Base-by-base conservation (phyloP, 2,888 invertebrate genomes). In the Heteropelma amictum region DNA sequence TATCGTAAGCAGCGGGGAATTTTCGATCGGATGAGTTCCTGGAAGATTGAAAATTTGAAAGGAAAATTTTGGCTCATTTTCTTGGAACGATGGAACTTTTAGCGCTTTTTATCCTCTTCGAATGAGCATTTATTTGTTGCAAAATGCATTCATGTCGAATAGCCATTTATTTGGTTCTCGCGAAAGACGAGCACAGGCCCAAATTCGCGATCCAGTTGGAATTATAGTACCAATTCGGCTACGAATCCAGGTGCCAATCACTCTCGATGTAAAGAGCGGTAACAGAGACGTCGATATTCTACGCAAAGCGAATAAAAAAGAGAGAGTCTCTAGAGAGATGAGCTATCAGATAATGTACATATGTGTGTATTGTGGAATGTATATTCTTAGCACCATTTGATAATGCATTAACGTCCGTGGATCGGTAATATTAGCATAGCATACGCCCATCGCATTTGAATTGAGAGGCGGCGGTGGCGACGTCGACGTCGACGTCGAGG, bases 371-470 rank as follows among this genome's bases (percentile, higher is more conserved):
- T n/a, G 45, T 45, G 17, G 10, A 30, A 60, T 33, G 30, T 40
- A 64, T 26, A 40, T 51, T 49, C 51, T 70, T 83, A 82, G 81
- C 81, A 83, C 82, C 82, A 86, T 87, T 87, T 86, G 88, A 87
- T 88, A 88, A 87, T 86, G 86, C 88, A 89, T 88, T 88, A 88
- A 87, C 88, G 86, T 86, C 84, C 82, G 82, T 84, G 85, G 86
- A 86, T 85, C 85, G 80, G 84, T 70, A 82, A 87, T 87, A 89
- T 88, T 88, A 88, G 87, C 89, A 88, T 88, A 88, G 86, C 88
- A 83, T 88, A 88, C 89, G 88, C 88, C 88, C 88, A 88, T 87
- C 88, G 86, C 88, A 85, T 89, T 88, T 88, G 88, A 88, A 89
- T 89, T 86, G 88, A 85, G 85, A 86, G 85, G 82, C 83, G 79